These are phyloP conservation scores for Carabus problematicus DNA, from an alignment of 2,888 invertebrate species.

Conservation along the genomic window DNA sequence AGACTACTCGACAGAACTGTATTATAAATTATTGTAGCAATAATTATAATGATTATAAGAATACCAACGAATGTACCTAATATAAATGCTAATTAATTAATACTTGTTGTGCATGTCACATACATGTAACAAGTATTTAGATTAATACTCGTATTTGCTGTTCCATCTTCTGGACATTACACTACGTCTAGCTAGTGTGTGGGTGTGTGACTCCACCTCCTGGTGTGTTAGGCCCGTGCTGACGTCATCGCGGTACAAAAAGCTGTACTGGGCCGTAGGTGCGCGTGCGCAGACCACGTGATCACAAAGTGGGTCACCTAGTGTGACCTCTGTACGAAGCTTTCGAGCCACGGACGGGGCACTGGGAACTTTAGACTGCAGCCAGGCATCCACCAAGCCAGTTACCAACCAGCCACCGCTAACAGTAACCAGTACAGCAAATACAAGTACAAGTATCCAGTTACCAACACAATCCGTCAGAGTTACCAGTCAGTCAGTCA, in stretches of 20 bases:
- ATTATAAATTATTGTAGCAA: too few relatives aligned
- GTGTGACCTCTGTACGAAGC: constrained; percentile 52
- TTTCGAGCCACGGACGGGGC: constrained; percentile 31
- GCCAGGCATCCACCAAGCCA: constrained; percentile 51
- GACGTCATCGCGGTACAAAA: constrained; percentile 51
- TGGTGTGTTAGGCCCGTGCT: constrained; percentile 30
- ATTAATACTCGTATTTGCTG: background rate
- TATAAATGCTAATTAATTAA: constrained; percentile 17
- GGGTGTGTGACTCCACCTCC: background rate
- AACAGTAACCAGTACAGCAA: constrained; percentile 46
- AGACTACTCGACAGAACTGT: too few relatives aligned
- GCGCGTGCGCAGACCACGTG: constrained; percentile 51
- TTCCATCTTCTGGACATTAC: background rate
- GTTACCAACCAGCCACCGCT: constrained; percentile 54
- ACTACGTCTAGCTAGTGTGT: background rate
- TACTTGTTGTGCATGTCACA: constrained; percentile 1
- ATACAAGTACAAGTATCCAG: too few relatives aligned
- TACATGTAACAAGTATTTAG: background rate
- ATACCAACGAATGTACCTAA: too few relatives aligned
- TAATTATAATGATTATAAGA: too few relatives aligned
- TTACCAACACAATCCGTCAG: constrained; percentile 21
- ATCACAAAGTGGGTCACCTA: constrained; percentile 57
- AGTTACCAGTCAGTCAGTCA: constrained; percentile 12
- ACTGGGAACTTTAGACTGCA: constrained; percentile 49
- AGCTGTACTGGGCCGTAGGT: constrained; percentile 50